These are phyloP conservation scores for Ophion ellenae DNA, from an alignment of 2,888 invertebrate genomes.

Conservation along the genomic window DNA sequence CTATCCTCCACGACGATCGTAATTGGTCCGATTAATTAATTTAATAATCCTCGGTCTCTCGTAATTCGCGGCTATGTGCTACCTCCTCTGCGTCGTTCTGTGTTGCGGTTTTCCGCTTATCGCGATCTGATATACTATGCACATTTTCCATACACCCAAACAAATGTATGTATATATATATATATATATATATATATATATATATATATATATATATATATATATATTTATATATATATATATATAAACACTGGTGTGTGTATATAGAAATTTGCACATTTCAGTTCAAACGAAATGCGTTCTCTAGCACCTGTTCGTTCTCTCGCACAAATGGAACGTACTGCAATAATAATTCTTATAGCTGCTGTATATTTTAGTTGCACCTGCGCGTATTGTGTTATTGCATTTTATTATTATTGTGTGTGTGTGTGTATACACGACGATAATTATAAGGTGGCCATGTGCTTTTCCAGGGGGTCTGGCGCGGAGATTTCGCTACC, in stretches of 20 bases:
- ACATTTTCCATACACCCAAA: background rate
- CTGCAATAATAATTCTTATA: too few species aligned
- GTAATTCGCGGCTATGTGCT: slow-evolving; percentile 35
- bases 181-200: background rate
- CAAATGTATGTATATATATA: background rate
- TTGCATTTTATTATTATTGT: too few species aligned
- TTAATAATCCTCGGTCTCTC: slow-evolving; percentile 64
- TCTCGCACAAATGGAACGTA: background rate
- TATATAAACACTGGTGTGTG: background rate
- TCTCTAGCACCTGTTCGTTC: background rate
- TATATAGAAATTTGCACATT: slow-evolving; percentile 42
- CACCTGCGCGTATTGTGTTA: too few species aligned
- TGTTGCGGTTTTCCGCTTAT: slow-evolving; percentile 43
- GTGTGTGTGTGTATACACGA: too few species aligned
- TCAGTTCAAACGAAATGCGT: background rate
- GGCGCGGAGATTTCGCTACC: too few species aligned
- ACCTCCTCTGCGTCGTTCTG: background rate
- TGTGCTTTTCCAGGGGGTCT: too few species aligned
- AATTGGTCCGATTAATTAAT: slow-evolving; percentile 70
- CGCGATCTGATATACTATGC: slow-evolving; percentile 51
- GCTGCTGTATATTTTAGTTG: too few species aligned
- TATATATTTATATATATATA: background rate
- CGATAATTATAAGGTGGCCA: too few species aligned
- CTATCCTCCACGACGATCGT: slow-evolving; percentile 57
- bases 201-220: background rate